phyloP scores from a whole-genome alignment of 2,113 vertebrate species.

The Eulacestoma nigropectus region DNA sequence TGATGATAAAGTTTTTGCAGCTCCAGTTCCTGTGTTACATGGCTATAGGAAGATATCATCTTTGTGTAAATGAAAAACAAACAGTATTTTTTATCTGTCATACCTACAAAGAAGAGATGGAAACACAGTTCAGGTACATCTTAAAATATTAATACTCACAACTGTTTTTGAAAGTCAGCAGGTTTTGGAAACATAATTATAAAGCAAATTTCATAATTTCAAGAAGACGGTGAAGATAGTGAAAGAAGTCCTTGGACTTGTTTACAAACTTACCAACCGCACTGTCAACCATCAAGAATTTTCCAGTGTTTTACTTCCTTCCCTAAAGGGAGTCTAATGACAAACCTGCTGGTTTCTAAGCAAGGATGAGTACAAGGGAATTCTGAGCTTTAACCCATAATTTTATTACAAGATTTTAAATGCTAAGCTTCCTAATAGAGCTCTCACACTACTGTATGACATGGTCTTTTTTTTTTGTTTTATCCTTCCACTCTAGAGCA shows the following conservation, averaged over 20 bases:
- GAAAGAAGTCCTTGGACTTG: background rate
- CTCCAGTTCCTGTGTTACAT: background rate
- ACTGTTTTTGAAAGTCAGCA: background rate
- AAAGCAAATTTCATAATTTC: background rate
- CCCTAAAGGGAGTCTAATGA: background rate
- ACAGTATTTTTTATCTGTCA: background rate
- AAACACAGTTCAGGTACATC: background rate
- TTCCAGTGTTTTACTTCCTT: background rate
- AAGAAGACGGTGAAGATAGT: background rate
- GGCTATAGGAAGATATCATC: background rate
- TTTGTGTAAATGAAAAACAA: background rate
- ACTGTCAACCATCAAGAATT: background rate
- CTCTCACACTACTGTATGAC: background rate
- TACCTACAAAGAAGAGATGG: background rate
- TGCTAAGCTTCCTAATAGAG: background rate
- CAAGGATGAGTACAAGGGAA: background rate
- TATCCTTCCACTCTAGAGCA: background rate
- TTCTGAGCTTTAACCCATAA: background rate
- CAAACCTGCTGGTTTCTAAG: background rate
- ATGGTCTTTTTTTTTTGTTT: background rate
- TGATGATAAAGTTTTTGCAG: background rate
- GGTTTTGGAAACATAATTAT: background rate
- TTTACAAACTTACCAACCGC: background rate
- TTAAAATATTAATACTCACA: background rate
- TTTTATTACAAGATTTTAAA: background rate